phyloP scores from a whole-genome alignment of 2,797 vertebrate genomes.

The Chaunax sp. region DNA sequence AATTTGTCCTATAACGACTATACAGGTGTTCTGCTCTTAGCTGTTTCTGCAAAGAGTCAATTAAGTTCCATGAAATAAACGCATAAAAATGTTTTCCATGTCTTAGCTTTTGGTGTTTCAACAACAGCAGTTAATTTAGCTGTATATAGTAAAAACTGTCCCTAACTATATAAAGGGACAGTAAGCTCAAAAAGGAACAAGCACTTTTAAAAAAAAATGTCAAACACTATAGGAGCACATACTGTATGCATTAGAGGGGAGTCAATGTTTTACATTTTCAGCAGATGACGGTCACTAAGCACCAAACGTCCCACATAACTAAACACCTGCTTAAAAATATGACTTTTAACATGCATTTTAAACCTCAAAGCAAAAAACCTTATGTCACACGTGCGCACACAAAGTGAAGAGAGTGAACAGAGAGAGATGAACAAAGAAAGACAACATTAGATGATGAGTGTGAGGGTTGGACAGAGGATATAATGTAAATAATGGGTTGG shows the following conservation, averaged over 20 bases:
- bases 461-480: neutral
- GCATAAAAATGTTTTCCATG: slow-evolving; percentile 19
- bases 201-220: slow-evolving; percentile 23
- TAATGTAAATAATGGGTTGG: too few relatives aligned
- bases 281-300: slow-evolving; percentile 36
- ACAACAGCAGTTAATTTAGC: slow-evolving; percentile 2
- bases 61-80: slow-evolving; percentile 27
- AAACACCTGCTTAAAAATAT: slow-evolving; percentile 18
- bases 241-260: neutral
- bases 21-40: slow-evolving; percentile 27
- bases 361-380: slow-evolving; percentile 47
- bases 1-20: slow-evolving; percentile 20
- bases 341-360: slow-evolving; percentile 3
- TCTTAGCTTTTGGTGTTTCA: slow-evolving; percentile 7
- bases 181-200: slow-evolving; percentile 1
- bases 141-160: slow-evolving; percentile 23
- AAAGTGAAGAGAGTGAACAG: slow-evolving; percentile 5
- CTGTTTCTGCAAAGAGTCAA: slow-evolving; percentile 19
- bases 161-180: too few relatives aligned
- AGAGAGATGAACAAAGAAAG: neutral
- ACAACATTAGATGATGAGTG: neutral
- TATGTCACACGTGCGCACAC: slow-evolving; percentile 23
- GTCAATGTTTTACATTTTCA: slow-evolving; percentile 30
- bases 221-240: slow-evolving; percentile 30
- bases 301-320: slow-evolving; percentile 35